Evolutionary conservation across 2,888 invertebrate genomes (phyloP).

Genomic region (Lottia gigantea): DNA sequence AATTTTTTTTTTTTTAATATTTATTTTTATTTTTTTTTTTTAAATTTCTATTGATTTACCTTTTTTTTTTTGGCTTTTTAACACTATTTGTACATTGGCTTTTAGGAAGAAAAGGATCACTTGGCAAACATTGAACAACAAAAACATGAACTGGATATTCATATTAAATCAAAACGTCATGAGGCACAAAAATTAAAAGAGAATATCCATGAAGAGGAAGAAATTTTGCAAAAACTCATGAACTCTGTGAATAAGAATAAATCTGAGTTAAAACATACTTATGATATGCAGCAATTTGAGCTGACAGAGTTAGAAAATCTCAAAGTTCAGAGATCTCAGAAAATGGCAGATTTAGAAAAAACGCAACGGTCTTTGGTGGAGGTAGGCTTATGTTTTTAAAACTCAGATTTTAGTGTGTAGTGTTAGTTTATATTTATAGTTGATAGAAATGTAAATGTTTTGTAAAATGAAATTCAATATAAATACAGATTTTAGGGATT

Average conservation of each 20-base stretch:
- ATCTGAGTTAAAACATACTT: constrained; percentile 56
- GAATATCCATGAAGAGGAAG: constrained; percentile 57
- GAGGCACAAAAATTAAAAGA: constrained; percentile 52
- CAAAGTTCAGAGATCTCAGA: constrained; percentile 54
- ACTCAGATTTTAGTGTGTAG: too few relatives aligned
- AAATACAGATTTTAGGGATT: too few relatives aligned
- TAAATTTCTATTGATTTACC: too few relatives aligned
- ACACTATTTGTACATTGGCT: background rate
- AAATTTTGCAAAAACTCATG: constrained; percentile 55
- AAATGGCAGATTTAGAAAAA: constrained; percentile 52
- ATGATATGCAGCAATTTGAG: constrained; percentile 58
- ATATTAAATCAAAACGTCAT: constrained; percentile 44
- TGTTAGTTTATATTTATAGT: background rate
- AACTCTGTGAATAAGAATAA: constrained; percentile 57
- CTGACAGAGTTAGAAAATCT: constrained; percentile 54
- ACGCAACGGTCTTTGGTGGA: constrained; percentile 54
- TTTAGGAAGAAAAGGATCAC: constrained; percentile 48
- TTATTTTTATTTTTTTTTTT: too few relatives aligned
- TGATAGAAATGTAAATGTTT: too few relatives aligned
- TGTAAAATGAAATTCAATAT: too few relatives aligned
- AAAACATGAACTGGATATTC: constrained; percentile 43
- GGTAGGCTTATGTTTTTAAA: constrained; percentile 34
- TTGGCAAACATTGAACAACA: constrained; percentile 50
- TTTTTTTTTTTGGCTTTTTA: too few relatives aligned
- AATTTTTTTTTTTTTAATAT: too few relatives aligned